A percentile compares a stretch with the other conserved stretches of the same genome.
phyloP scores from a whole-genome alignment of 2,888 invertebrate genomes.

The Flexamia atlantica region DNA sequence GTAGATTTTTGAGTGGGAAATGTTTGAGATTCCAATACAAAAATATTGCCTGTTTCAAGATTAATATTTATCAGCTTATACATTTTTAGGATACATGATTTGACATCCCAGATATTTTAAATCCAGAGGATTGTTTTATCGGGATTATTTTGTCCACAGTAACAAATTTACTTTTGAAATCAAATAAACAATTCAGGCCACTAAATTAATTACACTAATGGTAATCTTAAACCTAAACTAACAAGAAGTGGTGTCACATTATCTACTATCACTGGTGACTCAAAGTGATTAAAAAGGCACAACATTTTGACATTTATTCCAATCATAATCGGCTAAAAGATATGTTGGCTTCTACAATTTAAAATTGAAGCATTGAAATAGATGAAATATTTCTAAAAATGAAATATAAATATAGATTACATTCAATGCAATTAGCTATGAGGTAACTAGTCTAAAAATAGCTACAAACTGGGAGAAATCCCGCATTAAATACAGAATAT shows the following conservation, averaged over 20 bases:
- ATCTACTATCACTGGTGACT: constrained; percentile 40
- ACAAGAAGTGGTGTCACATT: neutral
- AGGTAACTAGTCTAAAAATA: constrained; percentile 3
- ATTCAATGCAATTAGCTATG: neutral
- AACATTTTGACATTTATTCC: constrained; percentile 37
- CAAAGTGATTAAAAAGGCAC: constrained; percentile 36
- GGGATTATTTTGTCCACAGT: too few relatives aligned
- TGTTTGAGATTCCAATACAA: too few relatives aligned
- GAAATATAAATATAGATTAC: neutral
- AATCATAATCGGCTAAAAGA: neutral
- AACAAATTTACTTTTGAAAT: neutral
- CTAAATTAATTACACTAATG: constrained; percentile 32
- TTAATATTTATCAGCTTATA: too few relatives aligned
- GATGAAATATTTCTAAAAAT: neutral
- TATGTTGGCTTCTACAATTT: neutral
- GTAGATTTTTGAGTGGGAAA: too few relatives aligned
- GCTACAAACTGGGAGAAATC: neutral
- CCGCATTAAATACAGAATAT: neutral
- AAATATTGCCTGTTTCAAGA: too few relatives aligned
- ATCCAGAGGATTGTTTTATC: too few relatives aligned
- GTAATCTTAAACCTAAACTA: constrained; percentile 32
- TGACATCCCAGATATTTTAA: too few relatives aligned
- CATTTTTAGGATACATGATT: too few relatives aligned
- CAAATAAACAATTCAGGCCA: constrained; percentile 2
- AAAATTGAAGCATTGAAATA: constrained; percentile 1